Percentiles rank a stretch among this genome's conserved stretches.
These are phyloP conservation scores for Trachymyrmex septentrionalis DNA, from an alignment of 1,140 invertebrate species.

Conservation along the genomic window DNA sequence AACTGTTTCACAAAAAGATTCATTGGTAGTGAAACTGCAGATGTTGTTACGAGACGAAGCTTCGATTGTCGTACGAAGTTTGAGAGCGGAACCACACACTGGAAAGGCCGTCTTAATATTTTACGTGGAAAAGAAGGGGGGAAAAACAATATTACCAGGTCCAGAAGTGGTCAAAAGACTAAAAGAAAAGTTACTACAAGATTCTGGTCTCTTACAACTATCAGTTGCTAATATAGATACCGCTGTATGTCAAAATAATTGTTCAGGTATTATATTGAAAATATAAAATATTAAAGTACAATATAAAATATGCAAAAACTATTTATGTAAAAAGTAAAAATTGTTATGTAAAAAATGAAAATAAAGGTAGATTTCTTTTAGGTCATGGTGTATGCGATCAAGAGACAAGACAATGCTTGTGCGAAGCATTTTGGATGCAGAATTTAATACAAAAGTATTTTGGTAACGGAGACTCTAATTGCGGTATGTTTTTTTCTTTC, in stretches of 20 bases:
- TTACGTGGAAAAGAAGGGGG: constrained; percentile 87
- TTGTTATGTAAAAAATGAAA: neutral
- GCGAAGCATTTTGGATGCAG: constrained; percentile 99
- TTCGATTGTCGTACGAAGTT: constrained; percentile 89
- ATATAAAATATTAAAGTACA: neutral
- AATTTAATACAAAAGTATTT: constrained; percentile 89
- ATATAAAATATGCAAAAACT: neutral
- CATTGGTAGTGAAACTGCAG: constrained; percentile 91
- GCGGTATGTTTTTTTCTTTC: constrained; percentile 88
- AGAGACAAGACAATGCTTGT: constrained; percentile 93
- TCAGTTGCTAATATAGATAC: constrained; percentile 93
- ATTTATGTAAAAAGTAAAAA: neutral
- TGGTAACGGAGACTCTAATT: constrained; percentile 91
- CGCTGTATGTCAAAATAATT: constrained; percentile 96
- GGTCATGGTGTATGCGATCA: constrained; percentile 96
- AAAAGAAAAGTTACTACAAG: constrained; percentile 90
- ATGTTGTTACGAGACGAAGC: constrained; percentile 91
- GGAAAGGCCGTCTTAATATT: constrained; percentile 89
- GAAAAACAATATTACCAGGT: constrained; percentile 85
- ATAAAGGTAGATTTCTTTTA: constrained; percentile 65
- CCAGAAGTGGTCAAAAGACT: constrained; percentile 88
- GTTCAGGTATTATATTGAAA: constrained; percentile 89
- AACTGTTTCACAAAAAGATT: constrained; percentile 91
- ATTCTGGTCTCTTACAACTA: constrained; percentile 91
- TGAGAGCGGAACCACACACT: constrained; percentile 88